These are phyloP conservation scores for Typhlichthys subterraneus DNA, from an alignment of 2,797 vertebrate species.

Conservation along the genomic window DNA sequence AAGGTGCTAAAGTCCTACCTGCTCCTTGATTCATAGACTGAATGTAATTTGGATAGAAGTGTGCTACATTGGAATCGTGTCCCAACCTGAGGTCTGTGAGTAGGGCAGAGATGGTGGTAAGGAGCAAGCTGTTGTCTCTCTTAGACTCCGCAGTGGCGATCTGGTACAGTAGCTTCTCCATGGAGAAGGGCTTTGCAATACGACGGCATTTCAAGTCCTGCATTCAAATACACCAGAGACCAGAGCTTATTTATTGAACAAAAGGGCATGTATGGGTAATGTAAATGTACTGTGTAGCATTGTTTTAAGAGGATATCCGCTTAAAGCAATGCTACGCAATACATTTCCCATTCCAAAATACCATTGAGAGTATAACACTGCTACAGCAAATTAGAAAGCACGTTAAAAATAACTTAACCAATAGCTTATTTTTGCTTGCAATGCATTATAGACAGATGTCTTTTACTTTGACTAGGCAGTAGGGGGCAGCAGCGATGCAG, in stretches of 20 bases:
- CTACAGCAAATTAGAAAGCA: conserved; percentile 24
- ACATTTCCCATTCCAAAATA: too few species aligned
- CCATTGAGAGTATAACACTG: neutral
- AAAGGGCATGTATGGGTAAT: too few species aligned
- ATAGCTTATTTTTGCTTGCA: too few species aligned
- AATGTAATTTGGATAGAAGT: too few species aligned
- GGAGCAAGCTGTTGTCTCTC: conserved; percentile 92
- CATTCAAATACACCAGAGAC: neutral
- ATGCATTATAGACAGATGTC: conserved; percentile 13
- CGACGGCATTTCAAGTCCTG: conserved; percentile 96
- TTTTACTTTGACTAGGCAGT: conserved; percentile 36
- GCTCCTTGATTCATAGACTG: neutral
- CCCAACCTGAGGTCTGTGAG: conserved; percentile 97
- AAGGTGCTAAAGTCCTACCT: neutral
- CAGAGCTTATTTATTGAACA: too few species aligned
- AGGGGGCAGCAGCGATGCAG: conserved; percentile 39
- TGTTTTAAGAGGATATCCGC: neutral
- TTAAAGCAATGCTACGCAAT: conserved; percentile 6
- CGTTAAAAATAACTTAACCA: too few species aligned
- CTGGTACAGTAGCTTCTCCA: conserved; percentile 99
- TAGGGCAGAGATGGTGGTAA: conserved; percentile 92
- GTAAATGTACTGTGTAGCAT: too few species aligned
- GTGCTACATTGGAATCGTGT: neutral
- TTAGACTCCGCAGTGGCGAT: conserved; percentile 96
- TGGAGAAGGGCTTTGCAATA: conserved; percentile 98